These are phyloP conservation scores for Eriosoma lanigerum DNA, from an alignment of 1,140 invertebrate genomes.

Conservation along the genomic window DNA sequence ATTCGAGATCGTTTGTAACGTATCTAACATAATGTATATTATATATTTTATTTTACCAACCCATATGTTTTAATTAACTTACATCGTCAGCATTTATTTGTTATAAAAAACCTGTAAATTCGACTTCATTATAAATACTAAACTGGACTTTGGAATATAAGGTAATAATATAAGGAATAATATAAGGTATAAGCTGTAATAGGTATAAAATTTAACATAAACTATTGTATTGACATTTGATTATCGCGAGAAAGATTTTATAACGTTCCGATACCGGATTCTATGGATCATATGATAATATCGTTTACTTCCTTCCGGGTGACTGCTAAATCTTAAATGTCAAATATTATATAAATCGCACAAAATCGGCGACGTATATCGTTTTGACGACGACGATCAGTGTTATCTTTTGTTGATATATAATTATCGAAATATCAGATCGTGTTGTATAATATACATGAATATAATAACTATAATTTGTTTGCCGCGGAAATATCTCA, in stretches of 20 bases:
- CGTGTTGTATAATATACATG: neutral
- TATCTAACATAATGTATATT: too few species aligned
- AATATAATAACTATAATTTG: neutral
- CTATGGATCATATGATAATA: neutral
- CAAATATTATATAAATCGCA: neutral
- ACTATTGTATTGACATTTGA: neutral
- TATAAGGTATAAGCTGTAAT: too few species aligned
- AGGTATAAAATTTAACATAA: too few species aligned
- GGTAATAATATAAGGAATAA: too few species aligned
- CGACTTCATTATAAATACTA: too few species aligned
- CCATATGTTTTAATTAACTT: neutral
- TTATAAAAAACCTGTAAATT: too few species aligned
- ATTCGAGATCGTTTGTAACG: neutral
- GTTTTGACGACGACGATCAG: neutral
- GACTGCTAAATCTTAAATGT: neutral
- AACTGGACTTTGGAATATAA: too few species aligned
- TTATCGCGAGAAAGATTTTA: neutral
- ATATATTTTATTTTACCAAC: neutral
- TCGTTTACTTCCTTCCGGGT: neutral
- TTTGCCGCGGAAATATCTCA: neutral
- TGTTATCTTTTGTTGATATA: neutral
- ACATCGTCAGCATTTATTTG: too few species aligned
- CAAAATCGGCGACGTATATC: neutral
- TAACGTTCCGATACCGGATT: neutral
- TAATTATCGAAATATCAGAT: conserved; percentile 2